These are phyloP conservation scores for Egretta garzetta DNA, from an alignment of 2,113 vertebrate genomes.

Conservation along the genomic window DNA sequence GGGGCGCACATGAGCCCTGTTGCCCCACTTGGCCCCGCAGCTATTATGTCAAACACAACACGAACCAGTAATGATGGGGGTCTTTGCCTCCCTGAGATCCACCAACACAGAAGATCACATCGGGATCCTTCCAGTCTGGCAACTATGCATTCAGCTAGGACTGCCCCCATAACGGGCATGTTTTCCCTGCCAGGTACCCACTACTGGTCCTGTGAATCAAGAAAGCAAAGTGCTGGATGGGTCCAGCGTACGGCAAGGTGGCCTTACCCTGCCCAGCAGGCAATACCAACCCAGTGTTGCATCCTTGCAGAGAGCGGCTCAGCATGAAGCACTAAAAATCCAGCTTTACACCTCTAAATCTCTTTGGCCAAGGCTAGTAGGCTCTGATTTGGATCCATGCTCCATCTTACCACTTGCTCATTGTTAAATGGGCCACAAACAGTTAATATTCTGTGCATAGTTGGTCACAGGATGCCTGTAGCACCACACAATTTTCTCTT, in stretches of 20 bases:
- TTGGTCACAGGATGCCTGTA: neutral
- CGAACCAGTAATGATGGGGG: accelerated
- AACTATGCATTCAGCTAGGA: neutral
- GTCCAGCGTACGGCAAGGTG: accelerated
- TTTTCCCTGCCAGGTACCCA: neutral
- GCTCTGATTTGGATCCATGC: neutral
- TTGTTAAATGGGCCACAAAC: neutral
- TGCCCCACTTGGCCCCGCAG: neutral
- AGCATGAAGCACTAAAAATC: neutral
- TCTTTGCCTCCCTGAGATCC: neutral
- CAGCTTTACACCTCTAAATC: neutral
- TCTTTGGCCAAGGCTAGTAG: neutral
- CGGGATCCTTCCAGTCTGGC: neutral
- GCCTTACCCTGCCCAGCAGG: neutral
- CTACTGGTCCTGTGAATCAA: neutral
- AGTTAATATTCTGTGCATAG: neutral
- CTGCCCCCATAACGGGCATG: accelerated
- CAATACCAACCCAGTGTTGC: neutral
- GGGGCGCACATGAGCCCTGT: neutral
- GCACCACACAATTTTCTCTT: neutral
- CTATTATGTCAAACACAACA: neutral
- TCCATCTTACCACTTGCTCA: neutral
- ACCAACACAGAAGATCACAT: neutral
- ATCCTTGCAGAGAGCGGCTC: neutral
- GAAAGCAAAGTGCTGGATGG: neutral